Evolutionary conservation across 2,888 invertebrate genomes (phyloP).

Genomic region (Caenorhabditis sp.): DNA sequence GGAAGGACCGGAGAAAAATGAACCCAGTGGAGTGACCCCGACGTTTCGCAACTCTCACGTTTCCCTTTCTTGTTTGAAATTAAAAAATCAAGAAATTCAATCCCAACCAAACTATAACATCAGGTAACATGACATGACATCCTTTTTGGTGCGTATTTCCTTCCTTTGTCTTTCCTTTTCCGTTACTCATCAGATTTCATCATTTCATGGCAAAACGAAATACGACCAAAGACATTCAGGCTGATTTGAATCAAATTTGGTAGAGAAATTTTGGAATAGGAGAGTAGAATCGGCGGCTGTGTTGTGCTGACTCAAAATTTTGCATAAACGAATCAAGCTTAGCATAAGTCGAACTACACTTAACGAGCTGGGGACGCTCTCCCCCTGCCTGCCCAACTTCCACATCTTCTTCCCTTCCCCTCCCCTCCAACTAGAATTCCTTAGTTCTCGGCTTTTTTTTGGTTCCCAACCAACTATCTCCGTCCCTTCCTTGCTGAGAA

Average conservation of each 20-base stretch:
- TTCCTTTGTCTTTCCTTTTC: too few species aligned
- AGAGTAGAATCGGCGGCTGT: conserved; percentile 33
- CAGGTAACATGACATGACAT: background rate
- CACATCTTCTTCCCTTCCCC: conserved; percentile 14
- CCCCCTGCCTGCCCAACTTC: background rate
- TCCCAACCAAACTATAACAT: background rate
- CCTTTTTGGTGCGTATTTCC: background rate
- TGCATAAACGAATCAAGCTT: conserved; percentile 67
- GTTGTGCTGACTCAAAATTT: conserved; percentile 47
- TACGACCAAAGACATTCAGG: conserved; percentile 7
- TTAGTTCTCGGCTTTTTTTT: too few species aligned
- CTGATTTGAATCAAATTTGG: conserved; percentile 2
- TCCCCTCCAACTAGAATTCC: background rate
- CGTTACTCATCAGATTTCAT: conserved; percentile 35
- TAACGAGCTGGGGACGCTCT: conserved; percentile 56
- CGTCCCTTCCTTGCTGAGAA: too few species aligned
- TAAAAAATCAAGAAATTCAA: background rate
- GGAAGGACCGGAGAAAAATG: too few species aligned
- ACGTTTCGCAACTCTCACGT: background rate
- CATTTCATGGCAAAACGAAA: too few species aligned
- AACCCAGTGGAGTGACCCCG: background rate
- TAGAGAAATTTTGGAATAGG: conserved; percentile 18
- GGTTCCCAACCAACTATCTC: too few species aligned
- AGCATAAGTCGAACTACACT: conserved; percentile 64
- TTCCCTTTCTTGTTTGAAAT: background rate